Conservation (phyloP, 2,797 vertebrate species). For the Poecilia wingei region DNA sequence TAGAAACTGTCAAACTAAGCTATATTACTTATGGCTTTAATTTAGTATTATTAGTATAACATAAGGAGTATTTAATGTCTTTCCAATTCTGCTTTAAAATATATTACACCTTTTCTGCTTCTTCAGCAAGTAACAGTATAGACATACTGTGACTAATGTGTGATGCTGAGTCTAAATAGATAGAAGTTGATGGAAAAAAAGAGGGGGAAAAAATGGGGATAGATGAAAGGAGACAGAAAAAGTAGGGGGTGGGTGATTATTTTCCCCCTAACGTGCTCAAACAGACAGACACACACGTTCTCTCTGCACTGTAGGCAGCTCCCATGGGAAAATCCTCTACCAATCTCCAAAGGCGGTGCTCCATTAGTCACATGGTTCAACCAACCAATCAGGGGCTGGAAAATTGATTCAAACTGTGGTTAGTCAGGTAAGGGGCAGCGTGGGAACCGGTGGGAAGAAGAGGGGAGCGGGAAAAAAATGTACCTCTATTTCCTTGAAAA, state of each 20-base stretch:
- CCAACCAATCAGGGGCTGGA: slow-evolving; percentile 73
- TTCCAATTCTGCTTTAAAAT: slow-evolving; percentile 4
- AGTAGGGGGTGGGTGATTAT: slow-evolving; percentile 28
- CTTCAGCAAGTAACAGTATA: slow-evolving; percentile 60
- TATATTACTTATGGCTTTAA: slow-evolving; percentile 1
- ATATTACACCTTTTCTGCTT: slow-evolving; percentile 42
- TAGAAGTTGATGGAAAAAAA: slow-evolving; percentile 66
- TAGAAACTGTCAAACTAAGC: background rate
- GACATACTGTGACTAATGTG: slow-evolving; percentile 75
- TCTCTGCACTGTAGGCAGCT: slow-evolving; percentile 72
- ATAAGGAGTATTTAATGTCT: background rate
- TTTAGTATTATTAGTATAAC: slow-evolving; percentile 3
- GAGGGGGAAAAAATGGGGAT: slow-evolving; percentile 60
- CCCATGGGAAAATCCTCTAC: slow-evolving; percentile 85
- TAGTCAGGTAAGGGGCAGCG: slow-evolving; percentile 80
- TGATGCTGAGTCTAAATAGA: slow-evolving; percentile 79
- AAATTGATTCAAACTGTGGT: slow-evolving; percentile 83
- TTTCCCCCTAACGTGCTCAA: slow-evolving; percentile 54
- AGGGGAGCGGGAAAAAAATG: slow-evolving; percentile 26
- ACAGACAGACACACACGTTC: slow-evolving; percentile 54
- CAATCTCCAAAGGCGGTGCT: slow-evolving; percentile 73
- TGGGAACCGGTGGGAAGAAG: slow-evolving; percentile 71
- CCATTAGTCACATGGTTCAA: slow-evolving; percentile 76
- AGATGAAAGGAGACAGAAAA: slow-evolving; percentile 59
- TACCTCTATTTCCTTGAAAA: slow-evolving; percentile 45